A percentile compares a stretch with the other conserved stretches of the same genome.
These are phyloP conservation scores for Phoenicopterus ruber DNA, from an alignment of 2,113 vertebrate genomes.

Conservation along the genomic window DNA sequence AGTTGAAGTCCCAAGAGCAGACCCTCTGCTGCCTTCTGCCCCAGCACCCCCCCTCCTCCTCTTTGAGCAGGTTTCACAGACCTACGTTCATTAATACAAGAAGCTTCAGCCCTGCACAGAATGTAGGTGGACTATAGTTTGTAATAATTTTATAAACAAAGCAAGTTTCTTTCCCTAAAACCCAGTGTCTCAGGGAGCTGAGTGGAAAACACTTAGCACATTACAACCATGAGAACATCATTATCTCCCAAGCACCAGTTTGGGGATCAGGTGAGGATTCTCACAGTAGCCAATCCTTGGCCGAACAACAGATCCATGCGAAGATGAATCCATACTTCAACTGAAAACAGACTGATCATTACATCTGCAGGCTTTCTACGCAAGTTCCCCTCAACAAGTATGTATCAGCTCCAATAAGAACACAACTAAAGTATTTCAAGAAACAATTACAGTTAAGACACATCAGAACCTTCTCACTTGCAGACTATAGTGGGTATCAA, in stretches of 20 bases:
- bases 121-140: rapidly evolving
- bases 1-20: not conserved
- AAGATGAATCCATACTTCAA: not conserved
- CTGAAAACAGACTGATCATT: not conserved
- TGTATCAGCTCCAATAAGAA: not conserved
- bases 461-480: not conserved
- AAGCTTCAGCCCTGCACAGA: not conserved
- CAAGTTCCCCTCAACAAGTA: not conserved
- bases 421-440: not conserved
- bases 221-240: rapidly evolving
- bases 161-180: not conserved
- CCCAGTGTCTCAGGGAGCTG: rapidly evolving
- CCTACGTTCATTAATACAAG: rapidly evolving
- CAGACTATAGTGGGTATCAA: not conserved
- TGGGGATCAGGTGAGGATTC: not conserved
- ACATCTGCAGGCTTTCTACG: no score
- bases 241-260: not conserved
- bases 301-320: rapidly evolving
- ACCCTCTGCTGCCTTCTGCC: not conserved
- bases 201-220: not conserved
- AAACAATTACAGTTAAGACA: not conserved
- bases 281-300: not conserved
- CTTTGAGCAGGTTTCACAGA: not conserved
- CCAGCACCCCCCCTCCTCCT: not conserved
- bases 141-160: not conserved